Conservation (phyloP, 2,888 invertebrate genomes). For the Lycaena phlaeas region DNA sequence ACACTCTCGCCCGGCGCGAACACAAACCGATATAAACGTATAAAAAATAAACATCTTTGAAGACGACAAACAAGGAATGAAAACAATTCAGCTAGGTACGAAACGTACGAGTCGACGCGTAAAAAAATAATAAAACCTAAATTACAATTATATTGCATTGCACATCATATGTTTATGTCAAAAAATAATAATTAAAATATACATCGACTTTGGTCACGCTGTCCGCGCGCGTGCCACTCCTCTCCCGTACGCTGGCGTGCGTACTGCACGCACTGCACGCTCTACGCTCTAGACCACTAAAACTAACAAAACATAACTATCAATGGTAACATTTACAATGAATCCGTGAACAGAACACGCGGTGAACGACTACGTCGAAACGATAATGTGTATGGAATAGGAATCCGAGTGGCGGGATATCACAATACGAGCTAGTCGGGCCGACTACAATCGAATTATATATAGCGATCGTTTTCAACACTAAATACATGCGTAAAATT, state of each 20-base stretch:
- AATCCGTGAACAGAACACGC: conserved; percentile 46
- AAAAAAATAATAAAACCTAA: conserved; percentile 20
- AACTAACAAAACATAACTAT: conserved; percentile 57
- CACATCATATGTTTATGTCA: conserved; percentile 19
- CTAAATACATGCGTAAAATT: conserved; percentile 44
- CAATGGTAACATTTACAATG: conserved; percentile 71
- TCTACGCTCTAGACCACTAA: background rate
- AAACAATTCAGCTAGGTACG: conserved; percentile 35
- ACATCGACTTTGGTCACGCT: conserved; percentile 37
- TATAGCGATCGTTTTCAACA: conserved; percentile 37
- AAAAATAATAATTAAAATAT: conserved; percentile 22
- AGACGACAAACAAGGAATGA: conserved; percentile 61
- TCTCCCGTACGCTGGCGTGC: background rate
- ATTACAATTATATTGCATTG: conserved; percentile 21
- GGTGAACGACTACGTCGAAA: conserved; percentile 29
- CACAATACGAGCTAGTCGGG: conserved; percentile 47
- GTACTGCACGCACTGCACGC: background rate
- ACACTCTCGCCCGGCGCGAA: conserved; percentile 36
- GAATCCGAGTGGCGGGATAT: conserved; percentile 61
- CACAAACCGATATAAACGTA: conserved; percentile 47
- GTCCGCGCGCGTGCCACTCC: conserved; percentile 17
- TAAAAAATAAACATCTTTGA: conserved; percentile 71
- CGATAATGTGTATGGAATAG: conserved; percentile 52
- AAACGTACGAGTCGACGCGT: conserved; percentile 21
- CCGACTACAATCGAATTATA: conserved; percentile 17